phyloP scores from a whole-genome alignment of 2,888 invertebrate genomes.

The Acrobasis repandana region DNA sequence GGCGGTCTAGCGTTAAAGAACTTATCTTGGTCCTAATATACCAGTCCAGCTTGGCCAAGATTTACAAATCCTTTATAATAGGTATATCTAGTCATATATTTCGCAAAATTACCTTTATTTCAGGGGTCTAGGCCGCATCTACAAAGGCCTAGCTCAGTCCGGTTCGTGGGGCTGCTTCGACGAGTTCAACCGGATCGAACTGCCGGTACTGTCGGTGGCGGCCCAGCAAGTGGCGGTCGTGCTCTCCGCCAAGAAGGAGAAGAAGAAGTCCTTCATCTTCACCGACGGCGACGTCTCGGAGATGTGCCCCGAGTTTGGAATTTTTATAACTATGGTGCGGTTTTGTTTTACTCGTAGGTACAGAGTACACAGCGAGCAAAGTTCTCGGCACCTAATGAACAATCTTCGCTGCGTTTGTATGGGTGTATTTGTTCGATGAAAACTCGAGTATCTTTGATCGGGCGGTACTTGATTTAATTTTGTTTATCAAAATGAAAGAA shows the following conservation, averaged over 20 bases:
- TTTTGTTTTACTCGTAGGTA: not conserved
- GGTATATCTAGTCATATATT: not conserved
- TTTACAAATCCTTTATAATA: no score
- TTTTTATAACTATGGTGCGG: slow-evolving; percentile 97
- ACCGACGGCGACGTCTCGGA: slow-evolving; percentile 97
- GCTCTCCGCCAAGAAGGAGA: slow-evolving; percentile 95
- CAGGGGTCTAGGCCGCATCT: slow-evolving; percentile 96
- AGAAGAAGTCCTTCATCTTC: slow-evolving; percentile 94
- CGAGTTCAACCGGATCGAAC: slow-evolving; percentile 97
- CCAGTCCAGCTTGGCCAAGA: no score
- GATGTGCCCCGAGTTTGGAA: slow-evolving; percentile 97
- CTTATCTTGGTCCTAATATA: no score
- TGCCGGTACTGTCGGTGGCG: slow-evolving; percentile 94
- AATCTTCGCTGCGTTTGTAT: no score
- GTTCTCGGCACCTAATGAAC: no score
- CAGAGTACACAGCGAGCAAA: not conserved
- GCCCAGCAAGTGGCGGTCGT: slow-evolving; percentile 98
- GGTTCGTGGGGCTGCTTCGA: slow-evolving; percentile 99
- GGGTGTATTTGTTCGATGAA: no score
- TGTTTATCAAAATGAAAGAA: no score
- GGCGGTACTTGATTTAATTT: no score
- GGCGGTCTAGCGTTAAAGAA: no score
- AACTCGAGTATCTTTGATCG: no score
- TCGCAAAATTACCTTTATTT: slow-evolving; percentile 21
- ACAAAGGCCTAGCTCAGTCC: slow-evolving; percentile 97